A percentile compares a stretch with the other conserved stretches of the same genome.
Conservation (phyloP, 2,797 vertebrate genomes). For the Periparus ater region DNA sequence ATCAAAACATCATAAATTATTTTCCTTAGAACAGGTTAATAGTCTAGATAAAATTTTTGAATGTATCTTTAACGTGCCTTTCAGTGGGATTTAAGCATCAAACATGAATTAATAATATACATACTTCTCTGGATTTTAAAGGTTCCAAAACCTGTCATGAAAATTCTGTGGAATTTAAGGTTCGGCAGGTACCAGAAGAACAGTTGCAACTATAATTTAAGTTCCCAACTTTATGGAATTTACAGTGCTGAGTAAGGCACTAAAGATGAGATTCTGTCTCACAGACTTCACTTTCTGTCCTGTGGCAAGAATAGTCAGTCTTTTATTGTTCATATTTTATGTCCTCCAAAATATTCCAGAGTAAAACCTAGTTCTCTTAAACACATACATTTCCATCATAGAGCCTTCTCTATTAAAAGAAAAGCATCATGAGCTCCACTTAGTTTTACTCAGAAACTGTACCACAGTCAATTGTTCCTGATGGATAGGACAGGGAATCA, state of each 20-base stretch:
- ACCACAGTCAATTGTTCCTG: not conserved
- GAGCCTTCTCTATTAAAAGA: not conserved
- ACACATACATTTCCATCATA: not conserved
- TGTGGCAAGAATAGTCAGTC: not conserved
- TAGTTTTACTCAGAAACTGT: not conserved
- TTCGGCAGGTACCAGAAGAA: not conserved
- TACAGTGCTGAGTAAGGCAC: not conserved
- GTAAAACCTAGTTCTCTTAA: not conserved
- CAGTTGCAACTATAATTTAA: not conserved
- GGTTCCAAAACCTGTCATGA: not conserved
- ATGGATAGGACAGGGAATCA: not conserved
- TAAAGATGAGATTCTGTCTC: not conserved
- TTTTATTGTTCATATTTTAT: not conserved
- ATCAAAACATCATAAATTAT: not conserved
- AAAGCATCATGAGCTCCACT: not conserved
- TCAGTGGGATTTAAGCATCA: not conserved
- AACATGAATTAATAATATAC: too few species aligned
- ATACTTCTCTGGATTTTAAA: not conserved
- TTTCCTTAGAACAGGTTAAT: not conserved
- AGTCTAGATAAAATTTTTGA: not conserved
- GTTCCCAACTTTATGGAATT: not conserved
- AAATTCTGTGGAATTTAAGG: not conserved
- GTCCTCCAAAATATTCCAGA: not conserved
- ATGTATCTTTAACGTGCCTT: not conserved
- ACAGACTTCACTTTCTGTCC: not conserved